Evolutionary conservation across 2,113 vertebrate genomes (phyloP), one percentile per base, ranked within the genome.

Genomic region (Callospermophilus lateralis): DNA sequence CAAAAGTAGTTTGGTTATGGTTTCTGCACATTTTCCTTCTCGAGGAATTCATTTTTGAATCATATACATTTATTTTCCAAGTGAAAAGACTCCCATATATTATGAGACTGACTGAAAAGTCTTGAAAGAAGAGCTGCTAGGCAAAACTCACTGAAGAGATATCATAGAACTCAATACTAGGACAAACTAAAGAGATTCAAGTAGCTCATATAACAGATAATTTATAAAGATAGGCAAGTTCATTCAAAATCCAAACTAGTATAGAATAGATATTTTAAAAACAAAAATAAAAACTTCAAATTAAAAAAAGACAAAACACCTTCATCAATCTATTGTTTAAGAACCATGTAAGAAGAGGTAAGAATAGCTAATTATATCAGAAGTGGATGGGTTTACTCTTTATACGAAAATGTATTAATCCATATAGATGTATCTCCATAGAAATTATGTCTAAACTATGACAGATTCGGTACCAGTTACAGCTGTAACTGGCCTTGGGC

Each of bases 21-120:
- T 70, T 97, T 94, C 37, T 93, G 24, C 24, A 24, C 67, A 97
- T 83, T 48, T 84, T 94, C 48, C 26, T 88, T 84, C n/a, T 34
- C 30, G 37, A 84, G 61, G 93, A 90, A 76, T 63, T 85, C 12
- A 24, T 53, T 19, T 90, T 80, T 84, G 53, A 84, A 39, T 42
- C 63, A 94, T 15, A 95, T 3, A 37, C 26, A 84, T 65, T 95
- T 89, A 30, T 92, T 83, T 84, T 86, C 34, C 37, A 78, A 34
- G 32, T 84, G 30, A 95, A 93, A 91, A 86, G 11, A 42, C 32
- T 85, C 84, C 26, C 55, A 81, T 16, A 68, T 78, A 76, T 45
- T 51, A 74, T n/a, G 84, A 86, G 93, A 20, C 16, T 53, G 19
- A 87, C 80, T 90, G 4, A 34, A 68, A 91, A 74, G 6, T 83